phyloP scores from a whole-genome alignment of 2,797 vertebrate genomes.

The Sebastolobus alascanus region DNA sequence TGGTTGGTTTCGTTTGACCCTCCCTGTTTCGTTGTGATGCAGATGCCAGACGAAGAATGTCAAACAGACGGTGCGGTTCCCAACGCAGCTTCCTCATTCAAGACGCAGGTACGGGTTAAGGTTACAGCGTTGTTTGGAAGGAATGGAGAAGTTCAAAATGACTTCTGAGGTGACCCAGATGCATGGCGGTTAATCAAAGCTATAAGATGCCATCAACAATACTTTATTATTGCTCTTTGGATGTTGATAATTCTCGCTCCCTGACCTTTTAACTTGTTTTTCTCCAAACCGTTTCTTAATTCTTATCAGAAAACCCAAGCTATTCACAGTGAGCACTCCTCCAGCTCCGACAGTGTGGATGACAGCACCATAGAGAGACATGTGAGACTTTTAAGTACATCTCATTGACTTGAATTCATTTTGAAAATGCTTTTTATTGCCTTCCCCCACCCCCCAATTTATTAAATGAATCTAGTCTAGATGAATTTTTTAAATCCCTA shows the following conservation, averaged over 20 bases:
- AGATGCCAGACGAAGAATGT: constrained; percentile 34
- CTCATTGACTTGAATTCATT: too few relatives aligned
- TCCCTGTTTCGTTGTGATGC: neutral
- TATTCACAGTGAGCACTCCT: constrained; percentile 44
- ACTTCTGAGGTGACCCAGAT: neutral
- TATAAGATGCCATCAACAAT: neutral
- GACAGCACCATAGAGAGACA: constrained; percentile 57
- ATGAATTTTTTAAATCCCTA: neutral
- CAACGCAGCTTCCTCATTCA: neutral
- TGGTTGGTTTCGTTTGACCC: neutral
- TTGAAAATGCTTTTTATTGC: too few relatives aligned
- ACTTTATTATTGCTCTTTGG: neutral
- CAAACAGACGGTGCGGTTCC: neutral
- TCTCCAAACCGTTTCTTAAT: neutral
- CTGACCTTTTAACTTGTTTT: neutral
- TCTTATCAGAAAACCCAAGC: constrained; percentile 21
- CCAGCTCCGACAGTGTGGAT: constrained; percentile 63
- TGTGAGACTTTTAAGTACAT: constrained; percentile 30
- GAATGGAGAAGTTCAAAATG: neutral
- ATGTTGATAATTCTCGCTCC: neutral
- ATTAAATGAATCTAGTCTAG: too few relatives aligned
- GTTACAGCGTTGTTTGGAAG: too few relatives aligned
- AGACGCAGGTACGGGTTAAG: neutral
- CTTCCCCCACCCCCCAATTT: rapidly evolving
- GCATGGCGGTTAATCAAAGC: neutral